Conservation (phyloP, 2,888 invertebrate species). For the Lasioglossum vierecki region DNA sequence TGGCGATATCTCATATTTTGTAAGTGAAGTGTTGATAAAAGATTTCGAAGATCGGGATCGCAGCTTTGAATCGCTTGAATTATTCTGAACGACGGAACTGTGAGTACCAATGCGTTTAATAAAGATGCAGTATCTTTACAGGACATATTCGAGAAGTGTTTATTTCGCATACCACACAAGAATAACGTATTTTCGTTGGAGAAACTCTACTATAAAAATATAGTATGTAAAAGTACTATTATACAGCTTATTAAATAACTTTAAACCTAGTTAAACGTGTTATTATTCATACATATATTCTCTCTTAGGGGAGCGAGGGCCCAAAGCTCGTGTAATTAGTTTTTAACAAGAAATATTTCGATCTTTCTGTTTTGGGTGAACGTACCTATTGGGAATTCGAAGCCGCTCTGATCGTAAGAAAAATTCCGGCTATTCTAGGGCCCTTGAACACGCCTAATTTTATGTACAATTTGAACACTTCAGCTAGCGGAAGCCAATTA, state of each 20-base stretch:
- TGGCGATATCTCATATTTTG: neutral
- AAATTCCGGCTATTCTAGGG: too few species aligned
- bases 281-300: constrained; percentile 29
- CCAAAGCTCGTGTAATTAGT: neutral
- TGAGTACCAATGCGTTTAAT: constrained; percentile 39
- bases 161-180: constrained; percentile 33
- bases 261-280: constrained; percentile 32
- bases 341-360: neutral
- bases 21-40: neutral
- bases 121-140: neutral
- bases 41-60: neutral
- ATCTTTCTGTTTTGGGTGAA: neutral
- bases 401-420: neutral
- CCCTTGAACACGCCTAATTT: neutral
- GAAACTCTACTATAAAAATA: constrained; percentile 58
- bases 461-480: constrained; percentile 55
- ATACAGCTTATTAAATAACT: constrained; percentile 35
- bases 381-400: neutral
- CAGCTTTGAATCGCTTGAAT: neutral
- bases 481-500: neutral
- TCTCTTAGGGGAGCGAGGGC: neutral
- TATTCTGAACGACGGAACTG: neutral
- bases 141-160: neutral
- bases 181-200: constrained; percentile 25
- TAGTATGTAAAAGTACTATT: constrained; percentile 43